A percentile compares a stretch with the other conserved stretches of the same genome.
phyloP scores from a whole-genome alignment of 2,797 vertebrate species.

The Rhynchotus rufescens region DNA sequence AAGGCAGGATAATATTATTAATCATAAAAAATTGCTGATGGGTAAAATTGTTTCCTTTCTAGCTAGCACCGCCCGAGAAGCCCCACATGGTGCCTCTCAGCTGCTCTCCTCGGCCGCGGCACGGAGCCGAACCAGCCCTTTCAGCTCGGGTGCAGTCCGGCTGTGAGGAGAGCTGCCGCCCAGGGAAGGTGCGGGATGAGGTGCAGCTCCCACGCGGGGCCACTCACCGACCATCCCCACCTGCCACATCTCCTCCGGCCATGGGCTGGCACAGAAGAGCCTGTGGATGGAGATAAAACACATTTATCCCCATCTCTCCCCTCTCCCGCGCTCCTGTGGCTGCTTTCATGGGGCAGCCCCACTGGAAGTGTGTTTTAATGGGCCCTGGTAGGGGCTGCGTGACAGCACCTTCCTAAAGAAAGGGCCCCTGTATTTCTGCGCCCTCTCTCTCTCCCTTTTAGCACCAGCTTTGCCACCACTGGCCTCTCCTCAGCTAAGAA shows the following conservation, averaged over 20 bases:
- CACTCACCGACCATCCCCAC: neutral
- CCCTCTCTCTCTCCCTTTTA: neutral
- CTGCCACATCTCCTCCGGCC: fast-evolving
- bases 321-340: fast-evolving
- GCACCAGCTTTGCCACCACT: neutral
- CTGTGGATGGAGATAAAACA: neutral
- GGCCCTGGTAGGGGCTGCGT: fast-evolving
- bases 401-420: neutral
- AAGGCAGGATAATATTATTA: conserved; percentile 72
- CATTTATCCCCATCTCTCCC: neutral
- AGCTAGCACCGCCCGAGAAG: conserved; percentile 19
- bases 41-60: conserved; percentile 77
- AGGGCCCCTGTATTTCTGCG: neutral
- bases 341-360: fast-evolving
- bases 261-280: neutral
- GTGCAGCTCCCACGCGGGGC: neutral
- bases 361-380: neutral
- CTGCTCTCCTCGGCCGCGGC: neutral
- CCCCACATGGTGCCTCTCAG: neutral
- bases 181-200: neutral
- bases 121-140: neutral
- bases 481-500: neutral
- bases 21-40: conserved; percentile 73
- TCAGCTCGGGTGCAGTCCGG: neutral
- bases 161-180: neutral